Evolutionary conservation across 2,888 invertebrate genomes (phyloP).

Genomic region (Cremastinae sp.): DNA sequence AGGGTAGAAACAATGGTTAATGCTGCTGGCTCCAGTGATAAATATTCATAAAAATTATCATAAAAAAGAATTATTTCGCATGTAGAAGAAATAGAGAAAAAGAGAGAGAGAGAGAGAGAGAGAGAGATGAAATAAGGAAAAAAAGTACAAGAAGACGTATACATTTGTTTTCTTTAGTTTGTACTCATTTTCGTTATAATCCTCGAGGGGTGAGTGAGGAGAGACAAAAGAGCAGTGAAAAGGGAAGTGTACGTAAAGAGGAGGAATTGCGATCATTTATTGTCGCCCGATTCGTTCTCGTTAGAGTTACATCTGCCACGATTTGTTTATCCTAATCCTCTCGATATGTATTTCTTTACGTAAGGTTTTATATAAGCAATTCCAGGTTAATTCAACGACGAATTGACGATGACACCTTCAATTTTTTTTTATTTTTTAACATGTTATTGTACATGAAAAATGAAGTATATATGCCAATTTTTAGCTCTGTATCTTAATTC

Average conservation of each 20-base stretch:
- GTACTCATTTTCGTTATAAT: constrained; percentile 38
- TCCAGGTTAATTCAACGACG: no score
- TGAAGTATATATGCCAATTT: no score
- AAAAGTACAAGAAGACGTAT: constrained; percentile 8
- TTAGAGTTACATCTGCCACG: constrained; percentile 66
- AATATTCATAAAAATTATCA: constrained; percentile 18
- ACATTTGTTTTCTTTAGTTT: constrained; percentile 17
- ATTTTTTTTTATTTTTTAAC: no score
- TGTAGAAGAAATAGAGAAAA: neutral
- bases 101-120: neutral
- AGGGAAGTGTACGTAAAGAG: constrained; percentile 23
- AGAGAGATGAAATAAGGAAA: neutral
- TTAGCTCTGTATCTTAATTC: no score
- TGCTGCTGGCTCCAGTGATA: neutral
- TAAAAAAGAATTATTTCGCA: no score
- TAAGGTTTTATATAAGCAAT: no score
- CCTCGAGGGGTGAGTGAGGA: constrained; percentile 31
- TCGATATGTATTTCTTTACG: constrained; percentile 22
- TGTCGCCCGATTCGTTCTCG: constrained; percentile 52
- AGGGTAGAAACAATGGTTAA: no score
- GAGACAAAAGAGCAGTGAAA: constrained; percentile 12
- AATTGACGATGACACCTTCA: no score
- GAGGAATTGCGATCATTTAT: constrained; percentile 59
- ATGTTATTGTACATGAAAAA: no score
- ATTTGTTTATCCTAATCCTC: constrained; percentile 66